phyloP scores from a whole-genome alignment of 2,113 vertebrate species.

The Blennius ocellaris region DNA sequence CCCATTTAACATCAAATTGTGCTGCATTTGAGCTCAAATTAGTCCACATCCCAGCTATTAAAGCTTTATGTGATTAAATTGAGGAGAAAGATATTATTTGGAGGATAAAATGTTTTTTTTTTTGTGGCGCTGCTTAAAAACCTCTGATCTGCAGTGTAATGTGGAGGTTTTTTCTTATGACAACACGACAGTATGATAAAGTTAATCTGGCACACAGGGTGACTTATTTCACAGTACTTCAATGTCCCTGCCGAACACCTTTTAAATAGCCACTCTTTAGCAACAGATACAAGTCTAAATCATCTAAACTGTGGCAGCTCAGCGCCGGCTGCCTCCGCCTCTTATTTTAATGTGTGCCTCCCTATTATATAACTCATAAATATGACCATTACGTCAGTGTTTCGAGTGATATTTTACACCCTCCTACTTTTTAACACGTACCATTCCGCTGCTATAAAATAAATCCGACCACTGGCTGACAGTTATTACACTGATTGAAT shows the following conservation, averaged over 20 bases:
- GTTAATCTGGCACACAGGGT: slow-evolving; percentile 13
- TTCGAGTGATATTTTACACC: slow-evolving; percentile 58
- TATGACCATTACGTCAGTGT: slow-evolving; percentile 63
- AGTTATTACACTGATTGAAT: slow-evolving; percentile 1
- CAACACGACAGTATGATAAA: slow-evolving; percentile 23
- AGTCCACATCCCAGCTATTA: too few relatives aligned
- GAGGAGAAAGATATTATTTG: too few relatives aligned
- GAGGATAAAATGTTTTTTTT: too few relatives aligned
- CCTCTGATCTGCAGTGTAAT: too few relatives aligned
- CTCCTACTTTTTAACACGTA: slow-evolving; percentile 43
- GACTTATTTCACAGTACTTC: slow-evolving; percentile 18
- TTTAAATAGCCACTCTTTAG: slow-evolving; percentile 33
- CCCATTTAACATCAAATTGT: too few relatives aligned
- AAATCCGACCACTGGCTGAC: slow-evolving; percentile 24
- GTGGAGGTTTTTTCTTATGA: too few relatives aligned
- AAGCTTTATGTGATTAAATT: too few relatives aligned
- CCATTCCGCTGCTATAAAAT: slow-evolving; percentile 26
- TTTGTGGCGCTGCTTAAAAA: too few relatives aligned
- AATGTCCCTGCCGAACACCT: slow-evolving; percentile 35
- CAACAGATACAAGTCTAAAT: slow-evolving; percentile 47
- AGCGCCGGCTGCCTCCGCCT: slow-evolving; percentile 52
- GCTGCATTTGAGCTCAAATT: too few relatives aligned
- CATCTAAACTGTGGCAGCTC: slow-evolving; percentile 46
- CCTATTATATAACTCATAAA: slow-evolving; percentile 68
- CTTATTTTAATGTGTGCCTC: slow-evolving; percentile 61